Base-by-base conservation (phyloP, 2,888 invertebrate genomes). In the Crematogaster levior region DNA sequence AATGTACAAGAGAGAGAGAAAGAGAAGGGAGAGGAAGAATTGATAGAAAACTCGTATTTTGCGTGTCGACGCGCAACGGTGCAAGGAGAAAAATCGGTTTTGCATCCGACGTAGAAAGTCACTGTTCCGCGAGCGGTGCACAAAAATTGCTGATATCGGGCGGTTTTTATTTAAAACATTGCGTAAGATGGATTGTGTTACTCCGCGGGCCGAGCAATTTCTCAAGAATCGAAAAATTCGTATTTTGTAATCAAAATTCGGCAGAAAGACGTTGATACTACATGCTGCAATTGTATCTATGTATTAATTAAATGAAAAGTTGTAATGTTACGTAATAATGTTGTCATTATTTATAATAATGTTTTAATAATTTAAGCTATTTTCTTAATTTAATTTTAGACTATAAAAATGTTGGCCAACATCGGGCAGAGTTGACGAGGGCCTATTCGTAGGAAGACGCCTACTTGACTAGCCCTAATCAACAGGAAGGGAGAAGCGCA, bases 321-420 rank as follows among this genome's bases (percentile, higher is more conserved):
- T 27, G 3, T 7, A 43, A 21, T 30, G 15, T 72, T 12, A n/a
- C 12, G 7, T 12, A 30, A 48, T 7, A 51, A 51, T n/a, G 43
- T 63, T 43, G n/a, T n/a, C n/a, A n/a, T n/a, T n/a, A n/a, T n/a
- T n/a, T n/a, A n/a, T n/a, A n/a, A n/a, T n/a, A n/a, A 61, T 5
- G 30, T 30, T 24, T 18, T 70, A 30, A 21, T 40, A 40, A 65
- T 75, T 37, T 2, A 7, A 51, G 12, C 3, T n/a, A 15, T 34
- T 34, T 34, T 34, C 6, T 34, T 27, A 12, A 30, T 27, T 53
- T 75, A 4, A 60, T 87, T 85, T 34, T 82, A 90, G 89, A 66
- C 51, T 61, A 66, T 87, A 86, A 86, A n/a, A 83, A 91, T 88
- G 90, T 63, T 88, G 90, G 53, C 73, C 58, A 66, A 34, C 24